Percentiles rank a stretch among this genome's conserved stretches.
Conservation (phyloP, 1,140 invertebrate species). For the Heliconius hermathena region DNA sequence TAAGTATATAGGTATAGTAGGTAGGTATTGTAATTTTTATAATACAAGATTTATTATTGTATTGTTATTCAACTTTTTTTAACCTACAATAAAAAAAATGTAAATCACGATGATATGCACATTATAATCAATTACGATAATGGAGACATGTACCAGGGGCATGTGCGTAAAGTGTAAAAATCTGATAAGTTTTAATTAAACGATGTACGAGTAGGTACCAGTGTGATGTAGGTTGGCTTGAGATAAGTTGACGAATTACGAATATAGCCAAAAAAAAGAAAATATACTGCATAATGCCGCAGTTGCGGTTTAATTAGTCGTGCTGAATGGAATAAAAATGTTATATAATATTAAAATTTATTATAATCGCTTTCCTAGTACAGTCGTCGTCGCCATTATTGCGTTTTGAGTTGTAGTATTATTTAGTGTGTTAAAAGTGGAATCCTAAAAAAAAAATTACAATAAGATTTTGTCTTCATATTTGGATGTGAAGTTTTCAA, state of each 20-base stretch:
- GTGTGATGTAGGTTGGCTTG: background rate
- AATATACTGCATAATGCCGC: conserved; percentile 32
- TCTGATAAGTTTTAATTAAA: conserved; percentile 7
- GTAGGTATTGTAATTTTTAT: background rate
- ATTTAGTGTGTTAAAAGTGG: background rate
- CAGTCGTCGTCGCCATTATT: background rate
- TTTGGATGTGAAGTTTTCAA: too few species aligned
- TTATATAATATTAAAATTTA: background rate
- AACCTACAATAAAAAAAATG: background rate
- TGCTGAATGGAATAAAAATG: background rate
- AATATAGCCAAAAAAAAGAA: background rate
- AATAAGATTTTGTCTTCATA: too few species aligned
- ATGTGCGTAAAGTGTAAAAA: conserved; percentile 12
- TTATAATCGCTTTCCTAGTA: background rate
- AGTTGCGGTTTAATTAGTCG: conserved; percentile 35
- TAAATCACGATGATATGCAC: conserved; percentile 5
- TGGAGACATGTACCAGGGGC: conserved; percentile 1
- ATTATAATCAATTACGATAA: conserved; percentile 11
- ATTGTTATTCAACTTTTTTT: too few species aligned
- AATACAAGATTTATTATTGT: background rate
- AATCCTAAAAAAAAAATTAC: background rate
- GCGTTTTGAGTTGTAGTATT: background rate
- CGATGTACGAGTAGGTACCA: background rate
- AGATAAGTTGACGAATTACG: background rate
- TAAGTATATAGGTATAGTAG: too few species aligned